phyloP scores from a whole-genome alignment of 2,888 invertebrate species.

The Thelaira solivaga region DNA sequence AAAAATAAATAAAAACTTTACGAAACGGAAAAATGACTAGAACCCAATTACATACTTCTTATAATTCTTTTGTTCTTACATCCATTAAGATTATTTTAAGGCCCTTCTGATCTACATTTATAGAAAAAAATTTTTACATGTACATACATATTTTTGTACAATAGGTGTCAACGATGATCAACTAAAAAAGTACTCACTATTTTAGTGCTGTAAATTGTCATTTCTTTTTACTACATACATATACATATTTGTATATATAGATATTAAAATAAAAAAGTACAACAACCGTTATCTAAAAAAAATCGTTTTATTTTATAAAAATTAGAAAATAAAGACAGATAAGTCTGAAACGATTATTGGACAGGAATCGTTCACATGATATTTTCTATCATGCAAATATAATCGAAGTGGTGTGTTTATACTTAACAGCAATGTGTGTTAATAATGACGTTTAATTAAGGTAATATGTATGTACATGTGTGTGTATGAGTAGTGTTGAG shows the following conservation, averaged over 20 bases:
- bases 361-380: constrained; percentile 11
- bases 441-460: constrained; percentile 13
- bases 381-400: too few relatives aligned
- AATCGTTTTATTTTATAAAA: not conserved
- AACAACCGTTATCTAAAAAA: constrained; percentile 21
- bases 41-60: not conserved
- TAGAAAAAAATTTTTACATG: not conserved
- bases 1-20: too few relatives aligned
- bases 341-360: not conserved
- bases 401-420: too few relatives aligned
- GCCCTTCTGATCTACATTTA: not conserved
- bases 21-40: too few relatives aligned
- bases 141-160: not conserved
- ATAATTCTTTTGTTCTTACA: not conserved
- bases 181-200: not conserved
- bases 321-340: not conserved
- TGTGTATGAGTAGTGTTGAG: not conserved
- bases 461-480: constrained; percentile 5
- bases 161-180: constrained; percentile 9
- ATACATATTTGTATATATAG: too few relatives aligned
- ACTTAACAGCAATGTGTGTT: constrained; percentile 3
- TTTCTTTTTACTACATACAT: too few relatives aligned
- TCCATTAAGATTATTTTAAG: not conserved
- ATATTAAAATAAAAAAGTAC: too few relatives aligned
- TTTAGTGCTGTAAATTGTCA: not conserved